Conservation (phyloP, 1,140 invertebrate genomes). For the Drosophila bipectinata region DNA sequence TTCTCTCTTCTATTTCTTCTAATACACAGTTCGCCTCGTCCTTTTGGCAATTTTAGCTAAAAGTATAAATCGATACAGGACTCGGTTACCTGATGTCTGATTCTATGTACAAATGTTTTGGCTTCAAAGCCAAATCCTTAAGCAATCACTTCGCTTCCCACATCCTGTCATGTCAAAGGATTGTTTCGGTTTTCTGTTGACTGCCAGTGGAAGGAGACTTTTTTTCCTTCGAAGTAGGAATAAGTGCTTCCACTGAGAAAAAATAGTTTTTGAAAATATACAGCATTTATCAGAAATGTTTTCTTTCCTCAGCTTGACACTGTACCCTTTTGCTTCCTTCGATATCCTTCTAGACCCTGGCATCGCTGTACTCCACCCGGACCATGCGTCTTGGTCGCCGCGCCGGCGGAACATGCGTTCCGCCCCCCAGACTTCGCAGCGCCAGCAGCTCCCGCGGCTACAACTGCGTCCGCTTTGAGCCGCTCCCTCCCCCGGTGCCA, state of each 20-base stretch:
- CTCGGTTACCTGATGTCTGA: slow-evolving; percentile 10
- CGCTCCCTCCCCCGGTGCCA: not conserved
- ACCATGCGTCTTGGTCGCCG: slow-evolving; percentile 70
- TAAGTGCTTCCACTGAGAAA: not conserved
- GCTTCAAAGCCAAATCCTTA: slow-evolving; percentile 8
- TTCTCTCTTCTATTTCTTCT: slow-evolving; percentile 27
- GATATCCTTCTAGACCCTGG: slow-evolving; percentile 40
- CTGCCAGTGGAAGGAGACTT: not conserved
- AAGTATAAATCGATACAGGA: not conserved
- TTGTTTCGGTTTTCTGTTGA: not conserved
- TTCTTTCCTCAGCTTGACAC: not conserved
- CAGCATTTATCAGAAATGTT: too few species aligned
- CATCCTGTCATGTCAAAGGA: slow-evolving; percentile 6
- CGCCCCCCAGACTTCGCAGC: slow-evolving; percentile 55
- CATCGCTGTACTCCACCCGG: slow-evolving; percentile 73
- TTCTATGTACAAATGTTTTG: slow-evolving; percentile 17
- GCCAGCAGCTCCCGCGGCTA: slow-evolving; percentile 77
- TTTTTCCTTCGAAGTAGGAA: not conserved
- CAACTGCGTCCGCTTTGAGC: slow-evolving; percentile 68
- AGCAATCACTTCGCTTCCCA: not conserved
- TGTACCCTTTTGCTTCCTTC: too few species aligned
- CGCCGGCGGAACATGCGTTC: slow-evolving; percentile 26
- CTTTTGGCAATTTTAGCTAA: slow-evolving; percentile 42
- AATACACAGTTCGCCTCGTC: slow-evolving; percentile 19
- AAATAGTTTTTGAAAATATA: too few species aligned